Evolutionary conservation across 2,113 vertebrate species (phyloP).

Genomic region (Colinus virginianus): DNA sequence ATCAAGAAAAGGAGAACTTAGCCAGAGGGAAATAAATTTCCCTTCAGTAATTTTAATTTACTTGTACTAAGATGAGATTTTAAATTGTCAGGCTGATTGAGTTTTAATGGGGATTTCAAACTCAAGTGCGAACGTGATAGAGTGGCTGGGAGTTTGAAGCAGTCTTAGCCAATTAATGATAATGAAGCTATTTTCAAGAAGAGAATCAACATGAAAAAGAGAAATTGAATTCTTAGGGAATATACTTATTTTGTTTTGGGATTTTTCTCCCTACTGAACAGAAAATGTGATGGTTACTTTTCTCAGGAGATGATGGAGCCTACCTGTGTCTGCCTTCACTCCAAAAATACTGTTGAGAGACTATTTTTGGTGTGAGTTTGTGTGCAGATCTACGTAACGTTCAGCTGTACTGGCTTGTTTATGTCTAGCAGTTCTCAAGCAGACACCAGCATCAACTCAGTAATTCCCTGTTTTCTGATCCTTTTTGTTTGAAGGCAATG

Average conservation of each 20-base stretch:
- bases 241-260: neutral
- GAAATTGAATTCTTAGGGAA: neutral
- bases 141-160: neutral
- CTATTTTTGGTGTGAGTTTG: neutral
- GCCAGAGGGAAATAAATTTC: neutral
- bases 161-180: neutral
- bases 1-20: neutral
- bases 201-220: neutral
- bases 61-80: neutral
- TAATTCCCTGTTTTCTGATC: neutral
- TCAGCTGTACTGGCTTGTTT: neutral
- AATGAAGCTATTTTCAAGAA: neutral
- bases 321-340: neutral
- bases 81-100: neutral
- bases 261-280: neutral
- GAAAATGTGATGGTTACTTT: neutral
- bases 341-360: neutral
- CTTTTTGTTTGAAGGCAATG: constrained; percentile 86
- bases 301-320: neutral
- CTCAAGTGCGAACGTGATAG: neutral
- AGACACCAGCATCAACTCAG: neutral
- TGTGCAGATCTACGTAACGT: neutral
- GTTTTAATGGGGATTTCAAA: neutral
- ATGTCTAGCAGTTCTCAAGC: neutral
- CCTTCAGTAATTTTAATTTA: neutral